Conservation (phyloP, 2,888 invertebrate species). For the Spialia ferax region DNA sequence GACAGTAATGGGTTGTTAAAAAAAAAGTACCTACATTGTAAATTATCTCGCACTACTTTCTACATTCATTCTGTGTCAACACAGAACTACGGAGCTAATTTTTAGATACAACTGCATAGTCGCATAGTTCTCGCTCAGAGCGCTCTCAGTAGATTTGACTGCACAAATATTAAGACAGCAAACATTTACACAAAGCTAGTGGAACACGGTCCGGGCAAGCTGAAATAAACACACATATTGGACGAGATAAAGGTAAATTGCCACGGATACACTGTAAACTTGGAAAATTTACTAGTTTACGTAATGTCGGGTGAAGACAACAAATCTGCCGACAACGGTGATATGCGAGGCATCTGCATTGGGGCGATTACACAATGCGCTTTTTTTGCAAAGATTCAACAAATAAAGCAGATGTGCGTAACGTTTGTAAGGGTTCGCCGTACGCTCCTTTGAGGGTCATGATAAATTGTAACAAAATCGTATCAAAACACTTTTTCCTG, state of each 20-base stretch:
- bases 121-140: neutral
- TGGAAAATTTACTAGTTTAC: constrained; percentile 22
- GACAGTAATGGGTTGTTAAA: too few species aligned
- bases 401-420: neutral
- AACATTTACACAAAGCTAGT: constrained; percentile 20
- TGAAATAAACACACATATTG: constrained; percentile 8
- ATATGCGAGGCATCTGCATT: constrained; percentile 8
- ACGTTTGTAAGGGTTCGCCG: constrained; percentile 6
- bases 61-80: neutral
- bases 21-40: too few species aligned
- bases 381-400: neutral
- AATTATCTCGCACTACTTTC: neutral
- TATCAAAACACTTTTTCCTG: too few species aligned
- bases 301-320: neutral
- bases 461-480: neutral
- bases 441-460: neutral
- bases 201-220: constrained; percentile 8
- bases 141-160: neutral
- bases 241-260: constrained; percentile 24
- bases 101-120: neutral
- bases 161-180: constrained; percentile 15
- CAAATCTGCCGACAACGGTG: neutral
- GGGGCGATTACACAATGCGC: constrained; percentile 3
- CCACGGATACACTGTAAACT: constrained; percentile 7
- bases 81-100: neutral